These are phyloP conservation scores for Lepilemur ruficaudatus DNA, from an alignment of 2,797 vertebrate species.

Conservation along the genomic window DNA sequence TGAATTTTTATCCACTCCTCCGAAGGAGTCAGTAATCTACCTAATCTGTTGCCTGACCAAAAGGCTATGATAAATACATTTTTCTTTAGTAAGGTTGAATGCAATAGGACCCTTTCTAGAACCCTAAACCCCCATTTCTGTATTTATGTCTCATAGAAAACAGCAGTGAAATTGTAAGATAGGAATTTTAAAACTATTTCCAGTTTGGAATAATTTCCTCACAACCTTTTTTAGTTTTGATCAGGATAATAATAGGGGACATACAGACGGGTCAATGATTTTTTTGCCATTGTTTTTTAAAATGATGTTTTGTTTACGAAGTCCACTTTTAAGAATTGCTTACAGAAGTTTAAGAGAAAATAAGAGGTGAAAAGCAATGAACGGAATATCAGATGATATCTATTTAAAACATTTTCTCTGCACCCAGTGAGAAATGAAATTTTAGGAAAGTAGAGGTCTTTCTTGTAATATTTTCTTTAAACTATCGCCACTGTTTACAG, in stretches of 20 bases:
- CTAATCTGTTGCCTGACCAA: neutral
- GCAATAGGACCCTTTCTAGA: neutral
- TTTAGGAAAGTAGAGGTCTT: conserved; percentile 48
- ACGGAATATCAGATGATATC: neutral
- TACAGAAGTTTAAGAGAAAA: neutral
- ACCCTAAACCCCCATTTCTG: neutral
- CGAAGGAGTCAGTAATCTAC: neutral
- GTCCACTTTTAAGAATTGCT: neutral
- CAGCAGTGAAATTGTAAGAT: neutral
- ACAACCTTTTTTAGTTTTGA: neutral
- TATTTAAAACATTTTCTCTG: conserved; percentile 25
- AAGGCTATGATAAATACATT: neutral
- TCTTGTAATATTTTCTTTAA: conserved; percentile 48
- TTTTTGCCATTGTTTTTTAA: neutral
- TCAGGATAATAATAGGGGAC: neutral
- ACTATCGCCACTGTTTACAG: neutral
- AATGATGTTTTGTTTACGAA: neutral
- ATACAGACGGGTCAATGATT: neutral
- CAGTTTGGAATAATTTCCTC: neutral
- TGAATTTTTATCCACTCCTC: neutral
- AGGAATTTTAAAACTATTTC: neutral
- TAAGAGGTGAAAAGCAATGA: neutral
- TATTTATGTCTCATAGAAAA: neutral
- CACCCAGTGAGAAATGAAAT: neutral
- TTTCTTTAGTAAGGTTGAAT: neutral